phyloP scores from a whole-genome alignment of 2,888 invertebrate genomes.

The Cremastinae sp. region DNA sequence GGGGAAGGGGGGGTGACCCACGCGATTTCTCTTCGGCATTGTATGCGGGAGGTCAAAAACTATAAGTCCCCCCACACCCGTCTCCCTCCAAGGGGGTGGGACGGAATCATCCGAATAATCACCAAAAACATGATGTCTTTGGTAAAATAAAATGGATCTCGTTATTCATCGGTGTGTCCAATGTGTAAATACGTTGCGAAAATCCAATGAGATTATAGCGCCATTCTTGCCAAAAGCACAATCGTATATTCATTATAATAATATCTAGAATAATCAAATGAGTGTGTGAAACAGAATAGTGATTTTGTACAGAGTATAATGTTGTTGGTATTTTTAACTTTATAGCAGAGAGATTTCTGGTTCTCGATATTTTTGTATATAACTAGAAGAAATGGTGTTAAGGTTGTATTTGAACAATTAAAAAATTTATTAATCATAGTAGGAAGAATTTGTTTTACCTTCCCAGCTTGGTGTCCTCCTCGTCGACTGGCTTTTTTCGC shows the following conservation, averaged over 20 bases:
- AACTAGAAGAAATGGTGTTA: too few species aligned
- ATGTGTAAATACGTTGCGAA: slow-evolving; percentile 52
- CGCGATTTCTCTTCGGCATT: too few species aligned
- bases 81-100: too few species aligned
- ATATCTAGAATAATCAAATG: slow-evolving; percentile 45
- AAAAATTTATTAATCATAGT: slow-evolving; percentile 34
- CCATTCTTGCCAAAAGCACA: slow-evolving; percentile 80
- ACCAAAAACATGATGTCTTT: background rate
- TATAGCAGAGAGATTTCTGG: background rate
- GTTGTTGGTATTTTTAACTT: slow-evolving; percentile 14
- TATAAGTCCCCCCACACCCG: too few species aligned
- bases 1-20: too few species aligned
- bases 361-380: too few species aligned
- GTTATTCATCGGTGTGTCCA: slow-evolving; percentile 16
- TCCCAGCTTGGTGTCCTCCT: slow-evolving; percentile 91
- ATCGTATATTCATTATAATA: slow-evolving; percentile 67
- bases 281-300: slow-evolving; percentile 45
- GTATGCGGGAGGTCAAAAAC: too few species aligned
- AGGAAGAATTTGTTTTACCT: slow-evolving; percentile 83
- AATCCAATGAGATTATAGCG: slow-evolving; percentile 76
- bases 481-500: slow-evolving; percentile 86
- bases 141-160: background rate
- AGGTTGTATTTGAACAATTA: too few species aligned
- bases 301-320: slow-evolving; percentile 18
- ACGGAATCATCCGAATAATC: slow-evolving; percentile 5